Percentiles rank a stretch among this genome's conserved stretches.
Conservation (phyloP, 2,797 vertebrate species). For the Danio aesculapii region DNA sequence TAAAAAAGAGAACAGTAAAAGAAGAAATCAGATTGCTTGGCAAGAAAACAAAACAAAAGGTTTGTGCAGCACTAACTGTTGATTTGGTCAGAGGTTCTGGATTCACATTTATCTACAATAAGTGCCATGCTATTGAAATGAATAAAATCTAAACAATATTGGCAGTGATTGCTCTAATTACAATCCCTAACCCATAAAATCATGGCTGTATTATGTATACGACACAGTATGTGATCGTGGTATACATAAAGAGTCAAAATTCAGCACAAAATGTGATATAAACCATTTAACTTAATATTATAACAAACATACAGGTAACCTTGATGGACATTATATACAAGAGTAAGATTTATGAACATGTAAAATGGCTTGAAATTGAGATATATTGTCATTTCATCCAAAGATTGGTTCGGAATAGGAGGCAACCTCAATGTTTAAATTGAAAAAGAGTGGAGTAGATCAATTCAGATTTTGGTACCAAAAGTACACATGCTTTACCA, state of each 20-base stretch:
- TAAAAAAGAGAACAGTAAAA: neutral
- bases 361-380: neutral
- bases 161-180: constrained; percentile 4
- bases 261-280: constrained; percentile 11
- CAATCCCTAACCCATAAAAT: constrained; percentile 10
- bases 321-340: neutral
- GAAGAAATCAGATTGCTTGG: constrained; percentile 54
- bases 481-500: constrained; percentile 49
- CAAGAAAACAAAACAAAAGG: constrained; percentile 50
- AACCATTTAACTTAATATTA: neutral
- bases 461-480: constrained; percentile 20
- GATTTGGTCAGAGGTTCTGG: constrained; percentile 32
- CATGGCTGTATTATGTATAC: neutral
- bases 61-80: constrained; percentile 29
- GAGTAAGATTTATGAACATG: neutral
- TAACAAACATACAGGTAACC: neutral
- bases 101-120: constrained; percentile 37
- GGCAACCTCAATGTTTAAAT: neutral
- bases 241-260: constrained; percentile 15
- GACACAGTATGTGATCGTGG: constrained; percentile 6
- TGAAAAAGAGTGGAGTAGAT: neutral
- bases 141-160: constrained; percentile 4
- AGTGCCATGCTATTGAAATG: neutral
- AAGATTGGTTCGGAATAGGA: constrained; percentile 1
- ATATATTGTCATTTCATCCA: neutral